Evolutionary conservation across 2,797 vertebrate species (phyloP).

Genomic region (Xenops minutus): DNA sequence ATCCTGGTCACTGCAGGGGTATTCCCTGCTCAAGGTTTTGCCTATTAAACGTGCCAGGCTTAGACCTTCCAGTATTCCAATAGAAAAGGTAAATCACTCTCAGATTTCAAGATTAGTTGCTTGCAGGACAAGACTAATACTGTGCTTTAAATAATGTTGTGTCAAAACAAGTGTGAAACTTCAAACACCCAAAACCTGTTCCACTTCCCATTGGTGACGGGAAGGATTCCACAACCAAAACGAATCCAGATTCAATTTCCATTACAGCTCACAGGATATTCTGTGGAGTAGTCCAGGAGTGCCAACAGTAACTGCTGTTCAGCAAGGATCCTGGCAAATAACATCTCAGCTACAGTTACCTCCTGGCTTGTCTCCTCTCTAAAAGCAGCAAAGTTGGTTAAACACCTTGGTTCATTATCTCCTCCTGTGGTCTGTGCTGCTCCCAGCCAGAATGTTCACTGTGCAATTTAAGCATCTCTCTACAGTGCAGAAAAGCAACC

Average conservation of each 20-base stretch:
- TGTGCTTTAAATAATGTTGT: not conserved
- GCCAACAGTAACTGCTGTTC: not conserved
- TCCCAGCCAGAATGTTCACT: not conserved
- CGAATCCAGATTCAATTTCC: not conserved
- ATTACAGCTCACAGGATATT: not conserved
- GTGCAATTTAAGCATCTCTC: not conserved
- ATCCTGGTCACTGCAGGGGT: not conserved
- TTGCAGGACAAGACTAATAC: not conserved
- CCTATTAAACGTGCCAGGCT: not conserved
- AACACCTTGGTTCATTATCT: conserved; percentile 7
- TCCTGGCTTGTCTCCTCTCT: not conserved
- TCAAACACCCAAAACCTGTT: not conserved
- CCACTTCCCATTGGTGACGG: not conserved
- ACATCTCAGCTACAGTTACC: not conserved
- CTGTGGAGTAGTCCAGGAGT: not conserved
- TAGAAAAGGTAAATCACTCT: not conserved
- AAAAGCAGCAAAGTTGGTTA: conserved; percentile 7
- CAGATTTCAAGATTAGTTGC: not conserved
- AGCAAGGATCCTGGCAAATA: not conserved
- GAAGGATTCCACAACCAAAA: not conserved
- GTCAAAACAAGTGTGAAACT: not conserved
- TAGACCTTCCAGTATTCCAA: not conserved
- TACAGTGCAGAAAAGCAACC: not conserved
- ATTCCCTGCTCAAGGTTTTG: not conserved
- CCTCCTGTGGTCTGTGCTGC: not conserved